Base-by-base conservation (phyloP, 2,113 vertebrate genomes). In the Gavialis gangeticus region DNA sequence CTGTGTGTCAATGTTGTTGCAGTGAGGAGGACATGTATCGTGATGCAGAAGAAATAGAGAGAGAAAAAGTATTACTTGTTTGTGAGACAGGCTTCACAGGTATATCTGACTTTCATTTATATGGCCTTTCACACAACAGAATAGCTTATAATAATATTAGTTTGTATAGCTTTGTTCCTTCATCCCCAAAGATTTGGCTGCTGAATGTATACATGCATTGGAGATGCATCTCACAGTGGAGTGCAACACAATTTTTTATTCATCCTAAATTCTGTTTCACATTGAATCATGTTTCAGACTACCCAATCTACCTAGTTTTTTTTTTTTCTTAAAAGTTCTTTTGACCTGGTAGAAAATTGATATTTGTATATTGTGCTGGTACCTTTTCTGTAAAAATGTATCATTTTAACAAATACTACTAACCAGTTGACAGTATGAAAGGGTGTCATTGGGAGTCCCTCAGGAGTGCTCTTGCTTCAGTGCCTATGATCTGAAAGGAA, bases 1-100 rank as follows among this genome's bases (percentile, higher is more conserved):
- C 2, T 56, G 2, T 28, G 4, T 55, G 28, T 79, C 95, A 93
- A 93, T 97, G 92, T 97, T 93, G 55, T 95, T 98, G 91, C 95
- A 98, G 98, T 1, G 98, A 98, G 91, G 98, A 98, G 95, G 98
- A 98, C 94, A 93, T 98, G 91, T 98, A 98, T 95, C 97, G 97
- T 85, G 98, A 97, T 27, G 98, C 97, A 95, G 97, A 98, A 94
- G 98, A 98, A 97, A 98, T 98, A 96, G 96, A 98, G 94, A 98
- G 98, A 96, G 98, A 98, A 62, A 98, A 97, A 89, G 92, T 95
- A 37, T 25, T 96, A 7, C 95, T 94, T 81, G 69, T 89, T 90
- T 86, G n/a, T 96, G 96, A 97, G 95, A 96, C 69, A 60, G 95
- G 63, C 82, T 86, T 77, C 90, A 92, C 97, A 98, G 98, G 98